phyloP scores from a whole-genome alignment of 1,140 invertebrate species.

The Anastrepha ludens region DNA sequence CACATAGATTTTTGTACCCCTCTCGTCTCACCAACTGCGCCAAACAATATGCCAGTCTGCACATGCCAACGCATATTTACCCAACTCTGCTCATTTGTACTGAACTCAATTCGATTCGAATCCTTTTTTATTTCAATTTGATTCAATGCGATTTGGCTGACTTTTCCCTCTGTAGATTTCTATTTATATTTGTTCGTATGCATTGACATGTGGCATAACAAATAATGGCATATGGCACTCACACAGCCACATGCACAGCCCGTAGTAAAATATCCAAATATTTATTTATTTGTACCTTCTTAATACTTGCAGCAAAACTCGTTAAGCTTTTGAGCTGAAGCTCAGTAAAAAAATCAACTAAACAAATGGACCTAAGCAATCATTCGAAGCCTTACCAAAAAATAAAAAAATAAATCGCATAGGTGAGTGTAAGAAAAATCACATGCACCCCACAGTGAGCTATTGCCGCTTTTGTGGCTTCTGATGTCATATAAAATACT shows the following conservation, averaged over 20 bases:
- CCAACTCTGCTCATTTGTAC: neutral
- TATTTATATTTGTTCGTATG: slow-evolving; percentile 9
- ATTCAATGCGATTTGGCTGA: slow-evolving; percentile 9
- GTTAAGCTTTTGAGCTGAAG: neutral
- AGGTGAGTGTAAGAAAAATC: too few species aligned
- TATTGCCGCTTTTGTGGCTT: too few species aligned
- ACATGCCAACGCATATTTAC: neutral
- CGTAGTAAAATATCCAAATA: neutral
- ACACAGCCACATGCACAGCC: neutral
- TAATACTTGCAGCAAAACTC: neutral
- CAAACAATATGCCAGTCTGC: neutral
- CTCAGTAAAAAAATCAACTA: neutral
- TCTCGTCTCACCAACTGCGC: neutral
- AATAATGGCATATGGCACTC: neutral
- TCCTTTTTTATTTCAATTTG: slow-evolving; percentile 19
- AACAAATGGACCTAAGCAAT: neutral
- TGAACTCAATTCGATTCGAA: neutral
- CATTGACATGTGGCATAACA: slow-evolving; percentile 30
- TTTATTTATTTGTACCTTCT: neutral
- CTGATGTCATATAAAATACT: too few species aligned
- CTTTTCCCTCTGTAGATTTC: neutral
- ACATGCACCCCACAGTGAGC: too few species aligned
- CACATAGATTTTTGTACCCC: neutral
- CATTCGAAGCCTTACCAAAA: neutral
- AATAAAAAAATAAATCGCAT: too few species aligned